phyloP scores from a whole-genome alignment of 2,113 vertebrate genomes.

The Platichthys stellatus region DNA sequence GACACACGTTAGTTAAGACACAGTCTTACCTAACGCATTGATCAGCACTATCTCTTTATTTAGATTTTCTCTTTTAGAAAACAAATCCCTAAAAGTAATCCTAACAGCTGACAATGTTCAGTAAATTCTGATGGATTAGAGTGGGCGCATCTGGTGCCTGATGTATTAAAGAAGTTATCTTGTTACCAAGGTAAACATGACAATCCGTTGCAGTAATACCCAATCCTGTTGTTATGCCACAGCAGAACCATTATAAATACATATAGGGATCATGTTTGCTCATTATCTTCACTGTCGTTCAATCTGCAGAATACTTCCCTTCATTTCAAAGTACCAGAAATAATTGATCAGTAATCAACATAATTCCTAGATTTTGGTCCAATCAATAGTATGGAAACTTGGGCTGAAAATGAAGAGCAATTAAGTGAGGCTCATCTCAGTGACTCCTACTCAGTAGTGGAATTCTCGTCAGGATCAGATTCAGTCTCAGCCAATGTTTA shows the following conservation, averaged over 20 bases:
- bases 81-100: not conserved
- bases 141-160: no score
- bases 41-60: not conserved
- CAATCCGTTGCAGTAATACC: not conserved
- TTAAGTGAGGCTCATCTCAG: not conserved
- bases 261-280: not conserved
- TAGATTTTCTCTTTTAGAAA: not conserved
- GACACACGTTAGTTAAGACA: no score
- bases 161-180: not conserved
- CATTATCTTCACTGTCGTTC: no score
- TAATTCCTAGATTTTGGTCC: not conserved
- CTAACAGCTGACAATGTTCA: not conserved
- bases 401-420: not conserved
- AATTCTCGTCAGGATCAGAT: not conserved
- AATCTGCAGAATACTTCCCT: not conserved
- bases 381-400: not conserved
- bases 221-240: not conserved
- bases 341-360: not conserved
- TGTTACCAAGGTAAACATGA: not conserved
- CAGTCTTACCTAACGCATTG: no score
- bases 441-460: not conserved
- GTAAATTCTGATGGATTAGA: not conserved
- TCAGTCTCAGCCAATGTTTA: constrained; percentile 5
- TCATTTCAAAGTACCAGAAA: not conserved
- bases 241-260: not conserved